Evolutionary conservation across 1,140 invertebrate genomes (phyloP).

Genomic region (Drosophila serrata): DNA sequence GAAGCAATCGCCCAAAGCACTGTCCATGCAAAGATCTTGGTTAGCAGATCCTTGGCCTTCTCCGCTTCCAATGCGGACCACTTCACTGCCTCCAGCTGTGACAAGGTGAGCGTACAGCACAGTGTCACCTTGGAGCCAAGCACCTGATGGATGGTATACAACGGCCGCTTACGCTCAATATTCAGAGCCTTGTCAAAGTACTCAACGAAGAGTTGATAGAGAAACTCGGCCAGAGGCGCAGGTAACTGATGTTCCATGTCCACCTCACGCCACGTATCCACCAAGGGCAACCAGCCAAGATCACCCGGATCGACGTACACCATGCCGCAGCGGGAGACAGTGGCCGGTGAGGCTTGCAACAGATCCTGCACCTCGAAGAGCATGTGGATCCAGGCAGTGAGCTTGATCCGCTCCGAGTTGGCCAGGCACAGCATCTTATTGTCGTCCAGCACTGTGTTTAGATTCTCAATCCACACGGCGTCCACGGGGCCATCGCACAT

Average conservation of each 20-base stretch:
- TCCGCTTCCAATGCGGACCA: conserved; percentile 54
- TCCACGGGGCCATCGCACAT: conserved; percentile 97
- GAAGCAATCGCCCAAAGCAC: conserved; percentile 93
- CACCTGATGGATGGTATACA: conserved; percentile 90
- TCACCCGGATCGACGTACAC: conserved; percentile 95
- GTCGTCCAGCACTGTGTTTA: conserved; percentile 97
- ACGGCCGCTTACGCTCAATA: conserved; percentile 89
- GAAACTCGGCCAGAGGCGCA: conserved; percentile 86
- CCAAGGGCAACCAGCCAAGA: conserved; percentile 92
- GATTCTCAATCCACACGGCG: conserved; percentile 97
- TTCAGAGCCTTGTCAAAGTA: conserved; percentile 89
- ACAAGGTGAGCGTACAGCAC: conserved; percentile 90
- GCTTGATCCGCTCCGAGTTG: conserved; percentile 95
- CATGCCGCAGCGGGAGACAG: conserved; percentile 94
- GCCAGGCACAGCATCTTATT: conserved; percentile 96
- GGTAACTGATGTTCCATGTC: conserved; percentile 87
- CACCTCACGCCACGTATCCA: conserved; percentile 92
- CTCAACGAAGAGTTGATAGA: conserved; percentile 88
- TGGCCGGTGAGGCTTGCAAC: conserved; percentile 94
- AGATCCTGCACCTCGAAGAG: conserved; percentile 96
- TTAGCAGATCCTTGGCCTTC: conserved; percentile 59
- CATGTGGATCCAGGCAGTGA: conserved; percentile 93
- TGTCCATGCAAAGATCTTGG: conserved; percentile 79
- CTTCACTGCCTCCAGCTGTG: conserved; percentile 86
- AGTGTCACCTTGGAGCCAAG: conserved; percentile 92